Percentiles rank a stretch among this genome's conserved stretches.
Evolutionary conservation across 2,888 invertebrate genomes (phyloP).

Genomic region (Belgica antarctica): DNA sequence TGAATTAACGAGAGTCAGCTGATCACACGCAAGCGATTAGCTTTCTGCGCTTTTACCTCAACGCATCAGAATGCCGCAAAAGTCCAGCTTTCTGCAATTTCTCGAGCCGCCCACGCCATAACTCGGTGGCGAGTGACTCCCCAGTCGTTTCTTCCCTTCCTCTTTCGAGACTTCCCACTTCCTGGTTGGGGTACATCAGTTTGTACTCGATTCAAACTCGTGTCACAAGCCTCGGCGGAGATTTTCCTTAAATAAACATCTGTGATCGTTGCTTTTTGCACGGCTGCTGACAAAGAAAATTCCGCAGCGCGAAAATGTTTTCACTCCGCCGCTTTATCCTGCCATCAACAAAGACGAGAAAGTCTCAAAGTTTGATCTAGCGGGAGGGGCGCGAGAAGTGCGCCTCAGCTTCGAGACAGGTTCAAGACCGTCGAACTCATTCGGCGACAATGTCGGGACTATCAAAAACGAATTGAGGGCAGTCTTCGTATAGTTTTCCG

Average conservation of each 20-base stretch:
- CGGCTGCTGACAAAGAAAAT: conserved; percentile 19
- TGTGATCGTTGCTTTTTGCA: conserved; percentile 14
- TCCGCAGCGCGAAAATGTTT: neutral
- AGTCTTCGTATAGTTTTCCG: neutral
- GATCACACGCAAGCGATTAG: too few species aligned
- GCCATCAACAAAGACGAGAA: conserved; percentile 14
- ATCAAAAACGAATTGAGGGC: neutral
- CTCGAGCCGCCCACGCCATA: too few species aligned
- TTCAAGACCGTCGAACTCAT: conserved; percentile 3
- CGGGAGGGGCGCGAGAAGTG: too few species aligned
- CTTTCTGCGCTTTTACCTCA: too few species aligned
- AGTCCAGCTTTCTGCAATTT: too few species aligned
- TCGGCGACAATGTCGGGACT: too few species aligned
- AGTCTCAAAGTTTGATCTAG: neutral
- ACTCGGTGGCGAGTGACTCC: too few species aligned
- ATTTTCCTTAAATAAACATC: conserved; percentile 1
- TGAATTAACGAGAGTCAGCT: too few species aligned
- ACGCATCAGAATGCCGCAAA: too few species aligned
- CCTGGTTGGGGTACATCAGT: neutral
- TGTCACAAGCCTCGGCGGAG: neutral
- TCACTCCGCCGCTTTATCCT: neutral
- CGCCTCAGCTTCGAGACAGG: neutral
- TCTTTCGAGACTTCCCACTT: conserved; percentile 7
- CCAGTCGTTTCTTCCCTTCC: too few species aligned
- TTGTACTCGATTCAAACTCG: neutral